phyloP scores from a whole-genome alignment of 2,888 invertebrate species.

The Microplitis manilae region DNA sequence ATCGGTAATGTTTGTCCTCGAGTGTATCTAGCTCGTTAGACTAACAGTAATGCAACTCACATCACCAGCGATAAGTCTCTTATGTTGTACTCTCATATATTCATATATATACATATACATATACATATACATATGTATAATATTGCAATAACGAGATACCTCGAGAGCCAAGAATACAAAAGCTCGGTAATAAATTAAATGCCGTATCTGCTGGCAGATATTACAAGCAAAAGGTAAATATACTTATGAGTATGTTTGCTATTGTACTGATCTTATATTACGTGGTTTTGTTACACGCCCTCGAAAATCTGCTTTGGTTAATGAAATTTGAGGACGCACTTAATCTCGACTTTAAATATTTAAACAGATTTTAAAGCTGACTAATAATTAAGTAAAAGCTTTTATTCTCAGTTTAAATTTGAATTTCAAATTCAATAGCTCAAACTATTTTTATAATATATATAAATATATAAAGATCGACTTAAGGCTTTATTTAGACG shows the following conservation, averaged over 20 bases:
- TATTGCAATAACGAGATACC: not conserved
- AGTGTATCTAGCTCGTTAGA: not conserved
- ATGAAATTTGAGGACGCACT: not conserved
- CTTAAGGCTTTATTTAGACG: not conserved
- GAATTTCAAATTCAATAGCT: not conserved
- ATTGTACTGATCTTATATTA: not conserved
- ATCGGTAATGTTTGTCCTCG: not conserved
- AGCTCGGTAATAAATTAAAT: slow-evolving; percentile 5
- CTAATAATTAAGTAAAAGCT: too few relatives aligned
- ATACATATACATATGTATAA: not conserved
- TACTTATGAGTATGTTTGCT: not conserved
- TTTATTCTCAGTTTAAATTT: too few relatives aligned
- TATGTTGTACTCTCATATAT: not conserved
- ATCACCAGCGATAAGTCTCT: not conserved
- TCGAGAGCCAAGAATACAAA: slow-evolving; percentile 15
- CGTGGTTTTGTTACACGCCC: not conserved
- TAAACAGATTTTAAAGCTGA: too few relatives aligned
- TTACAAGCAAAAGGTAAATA: slow-evolving; percentile 7
- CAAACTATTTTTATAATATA: not conserved
- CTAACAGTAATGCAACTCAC: not conserved
- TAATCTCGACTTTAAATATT: too few relatives aligned
- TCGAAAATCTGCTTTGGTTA: not conserved
- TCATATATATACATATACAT: too few relatives aligned
- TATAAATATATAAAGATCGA: not conserved
- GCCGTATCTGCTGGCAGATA: not conserved